Evolutionary conservation across 2,113 vertebrate genomes (phyloP).

Genomic region (Corythornis vintsioides): DNA sequence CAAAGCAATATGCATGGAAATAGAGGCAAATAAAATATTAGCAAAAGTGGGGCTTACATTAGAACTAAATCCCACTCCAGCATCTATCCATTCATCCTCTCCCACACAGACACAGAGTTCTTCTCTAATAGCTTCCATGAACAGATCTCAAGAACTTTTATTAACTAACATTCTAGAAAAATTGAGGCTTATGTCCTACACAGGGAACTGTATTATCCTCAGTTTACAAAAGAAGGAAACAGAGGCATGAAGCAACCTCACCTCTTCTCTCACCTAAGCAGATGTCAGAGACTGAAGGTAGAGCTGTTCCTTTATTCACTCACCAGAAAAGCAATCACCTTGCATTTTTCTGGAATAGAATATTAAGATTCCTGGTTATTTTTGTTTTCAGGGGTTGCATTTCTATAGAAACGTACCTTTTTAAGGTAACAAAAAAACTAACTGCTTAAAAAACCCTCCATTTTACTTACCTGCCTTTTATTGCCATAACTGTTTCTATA

Average conservation of each 20-base stretch:
- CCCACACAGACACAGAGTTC: neutral
- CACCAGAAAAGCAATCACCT: neutral
- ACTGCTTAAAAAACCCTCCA: conserved; percentile 9
- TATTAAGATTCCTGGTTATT: neutral
- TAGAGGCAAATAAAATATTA: neutral
- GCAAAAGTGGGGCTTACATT: neutral
- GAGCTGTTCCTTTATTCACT: neutral
- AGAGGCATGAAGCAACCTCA: neutral
- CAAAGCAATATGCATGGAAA: neutral
- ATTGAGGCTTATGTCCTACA: neutral
- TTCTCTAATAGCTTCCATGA: neutral
- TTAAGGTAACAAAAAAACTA: neutral
- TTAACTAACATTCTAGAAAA: neutral
- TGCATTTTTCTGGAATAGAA: neutral
- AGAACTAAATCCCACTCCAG: neutral
- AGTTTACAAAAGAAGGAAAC: neutral
- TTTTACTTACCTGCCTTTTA: conserved; percentile 42
- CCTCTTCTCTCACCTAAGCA: neutral
- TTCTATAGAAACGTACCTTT: conserved; percentile 7
- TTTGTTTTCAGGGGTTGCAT: neutral
- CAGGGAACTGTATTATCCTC: neutral
- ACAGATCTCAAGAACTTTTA: neutral
- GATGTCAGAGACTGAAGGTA: neutral
- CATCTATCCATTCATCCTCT: neutral
- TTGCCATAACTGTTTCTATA: conserved; percentile 47